phyloP scores from a whole-genome alignment of 2,113 vertebrate species.

The Aplodontia rufa region DNA sequence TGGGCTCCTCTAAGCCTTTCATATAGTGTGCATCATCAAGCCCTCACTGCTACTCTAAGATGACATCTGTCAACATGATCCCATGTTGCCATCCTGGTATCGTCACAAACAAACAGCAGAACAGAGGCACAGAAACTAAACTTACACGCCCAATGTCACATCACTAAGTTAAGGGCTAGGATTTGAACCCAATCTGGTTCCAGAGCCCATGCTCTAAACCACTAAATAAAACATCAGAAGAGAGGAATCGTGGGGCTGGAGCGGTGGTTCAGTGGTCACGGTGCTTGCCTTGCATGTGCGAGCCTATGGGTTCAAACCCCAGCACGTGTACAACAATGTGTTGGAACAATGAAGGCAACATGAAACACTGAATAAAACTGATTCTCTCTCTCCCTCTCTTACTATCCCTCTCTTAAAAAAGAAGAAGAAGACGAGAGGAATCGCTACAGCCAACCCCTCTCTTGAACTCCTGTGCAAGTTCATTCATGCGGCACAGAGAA shows the following conservation, averaged over 20 bases:
- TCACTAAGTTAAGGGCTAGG: not conserved
- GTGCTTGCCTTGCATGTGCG: too few relatives aligned
- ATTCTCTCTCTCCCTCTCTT: too few relatives aligned
- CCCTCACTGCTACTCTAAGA: not conserved
- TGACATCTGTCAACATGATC: not conserved
- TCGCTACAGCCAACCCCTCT: not conserved
- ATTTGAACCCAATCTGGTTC: not conserved
- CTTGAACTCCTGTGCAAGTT: not conserved
- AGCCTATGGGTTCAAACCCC: too few relatives aligned
- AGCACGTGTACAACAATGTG: too few relatives aligned
- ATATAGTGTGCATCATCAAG: not conserved
- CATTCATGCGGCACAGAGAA: not conserved
- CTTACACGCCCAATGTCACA: not conserved
- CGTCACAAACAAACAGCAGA: not conserved
- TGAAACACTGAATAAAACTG: too few relatives aligned
- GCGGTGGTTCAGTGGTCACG: too few relatives aligned
- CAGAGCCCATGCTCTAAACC: not conserved
- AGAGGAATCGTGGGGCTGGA: too few relatives aligned
- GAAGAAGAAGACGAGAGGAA: not conserved
- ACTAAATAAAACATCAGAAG: not conserved
- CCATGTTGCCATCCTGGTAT: too few relatives aligned
- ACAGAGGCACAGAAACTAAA: too few relatives aligned
- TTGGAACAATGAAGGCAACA: too few relatives aligned
- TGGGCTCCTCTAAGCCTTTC: not conserved
- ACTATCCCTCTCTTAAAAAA: too few relatives aligned